phyloP scores from a whole-genome alignment of 1,140 invertebrate species.

The Bombus huntii region DNA sequence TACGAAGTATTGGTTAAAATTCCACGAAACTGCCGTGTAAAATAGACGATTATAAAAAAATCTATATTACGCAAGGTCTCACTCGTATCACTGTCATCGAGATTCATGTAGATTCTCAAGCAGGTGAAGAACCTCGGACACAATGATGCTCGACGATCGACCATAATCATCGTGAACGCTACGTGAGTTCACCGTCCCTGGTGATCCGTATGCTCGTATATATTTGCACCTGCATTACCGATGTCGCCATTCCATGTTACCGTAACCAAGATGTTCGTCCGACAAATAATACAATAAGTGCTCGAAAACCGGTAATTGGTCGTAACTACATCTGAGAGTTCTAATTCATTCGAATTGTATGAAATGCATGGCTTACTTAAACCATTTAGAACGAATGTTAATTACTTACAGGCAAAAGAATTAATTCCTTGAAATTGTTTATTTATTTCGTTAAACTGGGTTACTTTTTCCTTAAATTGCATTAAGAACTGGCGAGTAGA shows the following conservation, averaged over 20 bases:
- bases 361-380: neutral
- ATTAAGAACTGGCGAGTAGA: neutral
- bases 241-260: neutral
- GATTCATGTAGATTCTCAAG: conserved; percentile 42
- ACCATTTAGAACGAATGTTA: neutral
- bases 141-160: conserved; percentile 55
- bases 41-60: neutral
- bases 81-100: conserved; percentile 24
- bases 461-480: neutral
- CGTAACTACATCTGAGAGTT: neutral
- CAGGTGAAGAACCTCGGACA: conserved; percentile 32
- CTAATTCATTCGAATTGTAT: neutral
- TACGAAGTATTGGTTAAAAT: neutral
- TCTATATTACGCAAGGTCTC: conserved; percentile 35
- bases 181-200: conserved; percentile 26
- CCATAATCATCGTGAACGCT: conserved; percentile 38
- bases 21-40: neutral
- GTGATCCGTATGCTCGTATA: neutral
- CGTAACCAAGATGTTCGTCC: conserved; percentile 10
- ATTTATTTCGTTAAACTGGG: neutral
- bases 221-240: conserved; percentile 8
- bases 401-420: neutral
- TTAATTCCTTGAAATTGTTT: neutral
- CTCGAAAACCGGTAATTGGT: neutral
- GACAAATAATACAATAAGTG: conserved; percentile 28